A percentile compares a stretch with the other conserved stretches of the same genome.
These are phyloP conservation scores for Odontamblyopus rebecca DNA, from an alignment of 2,797 vertebrate species.

Conservation along the genomic window DNA sequence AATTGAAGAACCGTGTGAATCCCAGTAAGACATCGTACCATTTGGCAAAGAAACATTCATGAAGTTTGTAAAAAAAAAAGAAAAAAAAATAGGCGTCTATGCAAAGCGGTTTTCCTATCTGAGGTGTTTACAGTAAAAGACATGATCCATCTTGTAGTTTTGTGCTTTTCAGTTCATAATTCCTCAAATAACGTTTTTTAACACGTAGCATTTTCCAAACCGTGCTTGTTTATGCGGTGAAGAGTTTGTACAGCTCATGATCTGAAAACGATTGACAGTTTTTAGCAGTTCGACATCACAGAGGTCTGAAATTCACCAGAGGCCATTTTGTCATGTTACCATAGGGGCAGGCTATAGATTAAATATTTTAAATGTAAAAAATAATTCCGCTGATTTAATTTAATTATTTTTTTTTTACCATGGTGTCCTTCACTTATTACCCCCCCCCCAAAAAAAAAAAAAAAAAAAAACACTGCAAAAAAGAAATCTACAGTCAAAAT, in stretches of 20 bases:
- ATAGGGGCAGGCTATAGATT: not conserved
- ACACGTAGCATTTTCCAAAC: constrained; percentile 1
- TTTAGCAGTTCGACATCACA: constrained; percentile 34
- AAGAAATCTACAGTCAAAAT: too few relatives aligned
- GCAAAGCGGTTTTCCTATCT: constrained; percentile 41
- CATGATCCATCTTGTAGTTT: constrained; percentile 9
- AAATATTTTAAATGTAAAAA: not conserved
- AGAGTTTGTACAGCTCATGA: constrained; percentile 25
- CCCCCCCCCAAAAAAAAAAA: too few relatives aligned
- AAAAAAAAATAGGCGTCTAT: constrained; percentile 45
- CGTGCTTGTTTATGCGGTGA: constrained; percentile 5
- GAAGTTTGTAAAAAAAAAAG: constrained; percentile 36
- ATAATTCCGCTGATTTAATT: not conserved
- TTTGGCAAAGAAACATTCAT: constrained; percentile 77
- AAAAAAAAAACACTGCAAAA: too few relatives aligned
- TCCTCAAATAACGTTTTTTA: not conserved
- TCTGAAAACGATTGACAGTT: constrained; percentile 28
- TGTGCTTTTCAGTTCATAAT: constrained; percentile 12
- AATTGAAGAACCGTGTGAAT: constrained; percentile 38
- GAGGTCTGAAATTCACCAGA: not conserved
- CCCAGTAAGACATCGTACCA: constrained; percentile 54
- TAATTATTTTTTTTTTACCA: too few relatives aligned
- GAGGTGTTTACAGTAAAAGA: constrained; percentile 19
- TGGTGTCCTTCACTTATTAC: too few relatives aligned
- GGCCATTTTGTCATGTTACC: too few relatives aligned